Percentiles rank a stretch among this genome's conserved stretches.
Conservation (phyloP, 2,888 invertebrate genomes). For the Pollenia angustigena region DNA sequence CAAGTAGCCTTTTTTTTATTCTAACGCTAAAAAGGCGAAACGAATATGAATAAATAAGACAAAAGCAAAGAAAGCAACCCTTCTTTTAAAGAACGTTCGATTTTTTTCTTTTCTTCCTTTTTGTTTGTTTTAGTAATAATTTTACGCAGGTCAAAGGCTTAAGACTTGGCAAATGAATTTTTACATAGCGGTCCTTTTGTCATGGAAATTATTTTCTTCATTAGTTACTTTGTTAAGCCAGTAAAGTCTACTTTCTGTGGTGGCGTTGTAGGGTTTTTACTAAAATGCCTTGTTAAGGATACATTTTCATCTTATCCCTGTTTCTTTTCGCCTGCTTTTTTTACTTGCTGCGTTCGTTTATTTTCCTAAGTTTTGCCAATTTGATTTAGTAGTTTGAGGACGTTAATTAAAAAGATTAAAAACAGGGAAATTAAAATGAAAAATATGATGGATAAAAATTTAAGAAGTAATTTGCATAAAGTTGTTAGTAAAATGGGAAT, state of each 20-base stretch:
- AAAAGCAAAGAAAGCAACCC: constrained; percentile 17
- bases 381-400: constrained; percentile 29
- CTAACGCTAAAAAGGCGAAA: not conserved
- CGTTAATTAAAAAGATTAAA: constrained; percentile 54
- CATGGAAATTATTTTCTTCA: constrained; percentile 82
- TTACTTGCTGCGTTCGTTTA: not conserved
- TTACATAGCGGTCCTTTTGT: constrained; percentile 75
- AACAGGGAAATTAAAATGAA: constrained; percentile 19
- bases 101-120: not conserved
- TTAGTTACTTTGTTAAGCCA: constrained; percentile 79
- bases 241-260: constrained; percentile 16
- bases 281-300: not conserved
- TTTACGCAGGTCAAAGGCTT: constrained; percentile 44
- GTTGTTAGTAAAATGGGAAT: not conserved
- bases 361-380: constrained; percentile 2
- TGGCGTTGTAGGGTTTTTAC: not conserved
- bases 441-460: constrained; percentile 2
- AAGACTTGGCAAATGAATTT: constrained; percentile 24
- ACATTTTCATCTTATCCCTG: not conserved
- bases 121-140: constrained; percentile 3
- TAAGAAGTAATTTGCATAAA: not conserved
- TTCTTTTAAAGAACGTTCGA: not conserved
- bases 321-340: not conserved
- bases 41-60: constrained; percentile 4
- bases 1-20: not conserved